Base-by-base conservation (phyloP, 2,888 invertebrate species). In the Anodontia alba region DNA sequence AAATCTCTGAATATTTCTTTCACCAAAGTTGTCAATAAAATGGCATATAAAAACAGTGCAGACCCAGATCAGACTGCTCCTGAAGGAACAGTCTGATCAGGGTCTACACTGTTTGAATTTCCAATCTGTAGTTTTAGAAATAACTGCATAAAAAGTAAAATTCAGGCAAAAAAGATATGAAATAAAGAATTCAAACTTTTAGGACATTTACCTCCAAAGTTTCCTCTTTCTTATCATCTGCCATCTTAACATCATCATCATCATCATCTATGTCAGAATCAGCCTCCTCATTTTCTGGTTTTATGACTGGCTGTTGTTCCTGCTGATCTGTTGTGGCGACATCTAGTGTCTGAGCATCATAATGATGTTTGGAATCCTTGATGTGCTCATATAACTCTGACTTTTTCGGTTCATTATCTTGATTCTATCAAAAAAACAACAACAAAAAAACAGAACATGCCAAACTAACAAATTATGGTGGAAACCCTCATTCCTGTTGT, bases 321-420 rank as follows among this genome's bases (percentile, higher is more conserved):
- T 97, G 97, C 95, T 98, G 98, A 87, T 98, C 98, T 94, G 94
- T 91, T 1, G 95, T 95, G 29, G 95, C 95, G 33, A 95, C 95
- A 90, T 96, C 95, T 72, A 95, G 85, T 36, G 95, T 94, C 86
- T 97, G 97, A 76, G 96, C 95, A 91, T 97, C 97, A 84, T 96
- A 88, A n/a, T 90, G 88, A 0, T 81, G 75, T 80, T 97, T 96
- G 0, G 97, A 96, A 87, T 97, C 97, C 90, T 97, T 96, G 1
- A 98, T 96, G 93, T 98, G 98, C 92, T 98, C 97, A 94, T 97
- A 98, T 83, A 97, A 96, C 80, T 97, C 97, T 3, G 95, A 93
- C 33, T 84, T 77, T 46, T 73, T 81, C 38, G 43, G 36, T 20
- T 75, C 51, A n/a, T n/a, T n/a, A n/a, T 78, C 68, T 20, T 74